Evolutionary conservation across 2,797 vertebrate genomes (phyloP), one percentile per base, ranked within the genome.

Genomic region (Mionectes olivaceus): DNA sequence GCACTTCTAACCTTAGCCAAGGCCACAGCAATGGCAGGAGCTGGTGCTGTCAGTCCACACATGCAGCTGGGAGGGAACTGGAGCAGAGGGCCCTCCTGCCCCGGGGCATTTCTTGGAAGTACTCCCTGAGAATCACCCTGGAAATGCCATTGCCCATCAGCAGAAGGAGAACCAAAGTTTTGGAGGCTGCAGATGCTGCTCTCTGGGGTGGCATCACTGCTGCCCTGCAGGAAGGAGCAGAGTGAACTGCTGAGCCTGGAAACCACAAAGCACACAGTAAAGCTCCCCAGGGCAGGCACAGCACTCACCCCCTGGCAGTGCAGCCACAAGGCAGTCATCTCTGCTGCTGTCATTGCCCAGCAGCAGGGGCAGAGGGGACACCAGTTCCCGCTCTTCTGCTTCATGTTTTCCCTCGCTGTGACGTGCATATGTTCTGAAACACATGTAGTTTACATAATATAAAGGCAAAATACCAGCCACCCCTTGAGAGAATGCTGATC

Each of bases 1-100:
- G 71, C n/a, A 3, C 30, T 59, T n/a, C 37, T 63, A 23, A 89
- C 89, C 88, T 87, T 57, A 68, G 49, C 15, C 89, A 87, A 97
- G 93, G 84, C 86, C 93, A 52, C 5, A 21, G 33, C 9, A 9
- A 24, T 10, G 32, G 33, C 0, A 0, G 60, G 60, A 83, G 79
- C 53, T 0, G 2, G 56, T 22, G 64, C 47, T 83, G 39, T 33
- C 33, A 80, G 52, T 47, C 32, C 14, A 2, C 52, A 43, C 0
- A 0, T 19, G n/a, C 18, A 30, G 64, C 49, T 30, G 8, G 47
- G 35, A 21, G 39, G 11, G 56, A 35, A 49, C 30, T 71, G 53
- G 52, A 63, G 35, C 7, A 0, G 53, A 44, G 28, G 16, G 18
- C 9, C 4, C 50, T 47, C n/a, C 39, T 3, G 0, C 37, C 14